Evolutionary conservation across 2,113 vertebrate genomes (phyloP).

Genomic region (Psittacus erithacus): DNA sequence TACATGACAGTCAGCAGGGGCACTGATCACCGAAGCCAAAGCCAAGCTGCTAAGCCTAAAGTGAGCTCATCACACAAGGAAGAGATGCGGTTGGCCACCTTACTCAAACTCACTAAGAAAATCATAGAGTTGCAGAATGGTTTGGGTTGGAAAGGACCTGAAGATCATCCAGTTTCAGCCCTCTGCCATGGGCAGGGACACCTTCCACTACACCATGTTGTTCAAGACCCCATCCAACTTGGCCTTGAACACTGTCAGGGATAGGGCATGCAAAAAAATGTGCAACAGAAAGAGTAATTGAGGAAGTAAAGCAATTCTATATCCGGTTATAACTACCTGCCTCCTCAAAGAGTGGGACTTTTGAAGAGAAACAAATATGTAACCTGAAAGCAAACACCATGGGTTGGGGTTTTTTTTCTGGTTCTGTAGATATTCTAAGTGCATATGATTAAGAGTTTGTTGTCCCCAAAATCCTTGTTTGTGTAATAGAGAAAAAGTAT

Average conservation of each 20-base stretch:
- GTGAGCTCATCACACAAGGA: neutral
- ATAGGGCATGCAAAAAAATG: neutral
- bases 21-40: neutral
- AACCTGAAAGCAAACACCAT: neutral
- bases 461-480: slow-evolving; percentile 34
- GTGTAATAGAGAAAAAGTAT: slow-evolving; percentile 48
- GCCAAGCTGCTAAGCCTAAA: neutral
- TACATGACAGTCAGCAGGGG: neutral
- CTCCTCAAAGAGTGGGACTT: neutral
- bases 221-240: neutral
- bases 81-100: neutral
- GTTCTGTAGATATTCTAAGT: neutral
- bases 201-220: neutral
- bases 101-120: neutral
- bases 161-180: neutral
- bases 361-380: neutral
- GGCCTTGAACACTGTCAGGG: neutral
- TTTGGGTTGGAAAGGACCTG: neutral
- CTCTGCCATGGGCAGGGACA: neutral
- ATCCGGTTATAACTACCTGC: neutral
- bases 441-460: neutral
- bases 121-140: neutral
- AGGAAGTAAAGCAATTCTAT: neutral
- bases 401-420: neutral
- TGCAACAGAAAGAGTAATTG: neutral